Base-by-base conservation (phyloP, 2,888 invertebrate genomes). In the Marronus borbonicus region DNA sequence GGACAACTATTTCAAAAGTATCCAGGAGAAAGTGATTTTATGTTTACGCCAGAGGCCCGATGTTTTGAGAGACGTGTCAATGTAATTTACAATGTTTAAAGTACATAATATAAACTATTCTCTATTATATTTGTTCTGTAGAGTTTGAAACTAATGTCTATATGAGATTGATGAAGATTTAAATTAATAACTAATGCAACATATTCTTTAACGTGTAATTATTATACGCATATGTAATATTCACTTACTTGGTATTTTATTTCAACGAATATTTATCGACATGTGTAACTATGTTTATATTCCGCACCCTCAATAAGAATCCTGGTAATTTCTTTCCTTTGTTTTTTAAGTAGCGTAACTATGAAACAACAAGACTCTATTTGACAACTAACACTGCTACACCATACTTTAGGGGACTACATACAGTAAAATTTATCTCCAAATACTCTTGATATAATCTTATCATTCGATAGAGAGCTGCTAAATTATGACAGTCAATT, bases 391-490 rank as follows among this genome's bases (percentile, higher is more conserved):
- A n/a, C 24, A 50, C 50, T 28, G 12, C 14, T 68, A 68, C 24
- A 58, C 0, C 55, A 8, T 17, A 8, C 20, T 8, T 58, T 58
- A 31, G 36, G 70, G 17, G 55, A 70, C 20, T 62, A 74, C 60
- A 39, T 74, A 20, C 60, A 74, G 60, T 14, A 72, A 39, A 28
- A 20, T 74, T 72, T 74, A 74, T 74, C 60, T 60, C 24, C 44
- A 39, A 60, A 55, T 44, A 60, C 39, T 74, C 60, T 24, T 44
- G 60, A 62, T 60, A 60, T 62, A 60, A 60, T 74, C 72, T 74
- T 74, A 74, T 74, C 72, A 60, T 31, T 74, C 39, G 36, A 72
- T 72, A 58, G 20, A 74, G 62, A 60, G 10, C 44, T 24, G 60
- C 44, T 20, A n/a, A 74, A 62, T 74, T 62, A 44, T 74, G 50